Base-by-base conservation (phyloP, 2,113 vertebrate species). In the Bubo blakistoni region DNA sequence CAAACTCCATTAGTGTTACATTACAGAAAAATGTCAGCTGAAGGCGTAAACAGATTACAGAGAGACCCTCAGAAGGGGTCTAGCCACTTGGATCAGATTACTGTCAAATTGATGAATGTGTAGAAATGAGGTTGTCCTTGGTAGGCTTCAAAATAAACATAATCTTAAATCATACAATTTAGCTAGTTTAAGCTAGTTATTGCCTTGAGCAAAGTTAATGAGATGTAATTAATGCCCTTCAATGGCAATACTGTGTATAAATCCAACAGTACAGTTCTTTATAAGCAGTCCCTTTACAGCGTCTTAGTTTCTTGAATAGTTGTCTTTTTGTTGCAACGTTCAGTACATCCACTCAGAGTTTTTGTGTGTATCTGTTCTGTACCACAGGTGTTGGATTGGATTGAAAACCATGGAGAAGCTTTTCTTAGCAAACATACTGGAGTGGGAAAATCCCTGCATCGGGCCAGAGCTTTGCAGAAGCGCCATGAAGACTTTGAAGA, bases 401-500 rank as follows among this genome's bases (percentile, higher is more conserved):
- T 99, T 66, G 99, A 99, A 97, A 99, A 99, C 97, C 99, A 99
- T 1, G 99, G 99, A 44, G 99, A 99, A 98, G 99, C 99, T 47
- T 99, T 99, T 91, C 98, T 99, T 83, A 99, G 99, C 97, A 99
- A 99, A 86, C 99, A 99, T 83, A 99, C 99, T 1, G 99, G 99
- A 8, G 99, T 99, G 59, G 99, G 99, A 58, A 99, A 99, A 88
- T 99, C 99, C 27, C 97, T 99, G 59, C 99, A 99, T 97, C 98
- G 99, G 91, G 99, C 99, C 77, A 98, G 99, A 91, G 99, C 99
- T 24, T 95, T 99, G 82, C 99, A 99, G 98, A 99, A 99, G 87
- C 99, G 99, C 20, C 99, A 99, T 16, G 99, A 99, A 92, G 99
- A 99, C 97, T 99, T 99, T 67, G 99, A 99, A 95, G 99, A 99